Percentiles rank a stretch among this genome's conserved stretches.
These are phyloP conservation scores for Atta colombica DNA, from an alignment of 1,140 invertebrate genomes.

Conservation along the genomic window DNA sequence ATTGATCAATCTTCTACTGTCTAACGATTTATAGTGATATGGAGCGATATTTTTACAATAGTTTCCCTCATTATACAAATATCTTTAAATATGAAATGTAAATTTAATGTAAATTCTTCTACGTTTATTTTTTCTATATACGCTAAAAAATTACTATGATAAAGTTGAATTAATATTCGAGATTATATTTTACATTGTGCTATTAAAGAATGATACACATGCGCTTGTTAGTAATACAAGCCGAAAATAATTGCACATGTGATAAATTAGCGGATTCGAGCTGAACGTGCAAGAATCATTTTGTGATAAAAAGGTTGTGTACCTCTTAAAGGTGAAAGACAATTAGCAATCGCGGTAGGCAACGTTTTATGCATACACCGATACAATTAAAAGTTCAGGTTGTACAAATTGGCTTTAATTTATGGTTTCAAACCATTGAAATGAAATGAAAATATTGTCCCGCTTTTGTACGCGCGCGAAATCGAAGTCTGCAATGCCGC, in stretches of 20 bases:
- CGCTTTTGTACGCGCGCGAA: slow-evolving; percentile 30
- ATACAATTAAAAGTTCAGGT: slow-evolving; percentile 21
- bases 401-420: slow-evolving; percentile 39
- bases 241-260: slow-evolving; percentile 6
- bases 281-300: neutral
- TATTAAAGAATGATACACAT: neutral
- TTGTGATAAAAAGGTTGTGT: neutral
- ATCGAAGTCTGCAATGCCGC: slow-evolving; percentile 53
- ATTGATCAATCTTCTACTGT: neutral
- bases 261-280: slow-evolving; percentile 10
- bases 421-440: slow-evolving; percentile 11
- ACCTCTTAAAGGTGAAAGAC: neutral
- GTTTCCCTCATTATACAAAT: neutral
- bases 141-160: neutral
- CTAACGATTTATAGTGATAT: neutral
- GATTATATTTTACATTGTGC: neutral
- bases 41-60: neutral
- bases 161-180: neutral
- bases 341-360: neutral
- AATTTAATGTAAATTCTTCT: neutral
- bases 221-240: neutral
- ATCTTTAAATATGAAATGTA: slow-evolving; percentile 7
- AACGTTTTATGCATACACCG: neutral
- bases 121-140: neutral
- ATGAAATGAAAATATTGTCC: slow-evolving; percentile 35